Evolutionary conservation across 1,140 invertebrate genomes (phyloP).

Genomic region (Episyrphus balteatus): DNA sequence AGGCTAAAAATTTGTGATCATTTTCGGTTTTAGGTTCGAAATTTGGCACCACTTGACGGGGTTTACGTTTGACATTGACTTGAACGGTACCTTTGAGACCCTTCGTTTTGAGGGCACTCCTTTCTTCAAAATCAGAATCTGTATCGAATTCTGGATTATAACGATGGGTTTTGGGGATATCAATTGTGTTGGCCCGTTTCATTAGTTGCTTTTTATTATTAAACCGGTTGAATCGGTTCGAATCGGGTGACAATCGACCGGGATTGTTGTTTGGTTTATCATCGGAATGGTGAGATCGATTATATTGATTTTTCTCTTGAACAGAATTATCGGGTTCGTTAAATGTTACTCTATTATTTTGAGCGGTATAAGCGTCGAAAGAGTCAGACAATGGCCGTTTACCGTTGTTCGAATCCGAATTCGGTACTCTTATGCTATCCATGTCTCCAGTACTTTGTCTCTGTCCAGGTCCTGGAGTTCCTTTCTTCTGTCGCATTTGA

Average conservation of each 20-base stretch:
- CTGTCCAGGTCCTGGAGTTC: not conserved
- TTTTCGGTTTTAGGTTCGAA: constrained; percentile 74
- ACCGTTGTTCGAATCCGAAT: not conserved
- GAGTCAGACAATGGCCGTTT: no score
- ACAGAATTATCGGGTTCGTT: not conserved
- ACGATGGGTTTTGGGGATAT: constrained; percentile 58
- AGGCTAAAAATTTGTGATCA: constrained; percentile 71
- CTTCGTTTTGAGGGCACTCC: constrained; percentile 24
- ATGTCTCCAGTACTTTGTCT: not conserved
- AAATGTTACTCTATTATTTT: no score
- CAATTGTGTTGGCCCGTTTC: constrained; percentile 78
- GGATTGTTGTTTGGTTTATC: not conserved
- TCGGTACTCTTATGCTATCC: not conserved
- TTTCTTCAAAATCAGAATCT: constrained; percentile 30
- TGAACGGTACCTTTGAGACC: constrained; percentile 46
- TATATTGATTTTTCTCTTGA: not conserved
- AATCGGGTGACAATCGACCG: not conserved
- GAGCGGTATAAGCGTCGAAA: no score
- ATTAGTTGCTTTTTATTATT: constrained; percentile 60
- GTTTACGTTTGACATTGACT: constrained; percentile 39
- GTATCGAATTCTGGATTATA: constrained; percentile 22
- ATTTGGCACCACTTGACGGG: constrained; percentile 43
- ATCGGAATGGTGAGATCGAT: not conserved
- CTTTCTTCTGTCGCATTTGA: constrained; percentile 1
- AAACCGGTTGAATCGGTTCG: constrained; percentile 41